Conservation (phyloP, 2,888 invertebrate genomes). For the Drosophila falleni region DNA sequence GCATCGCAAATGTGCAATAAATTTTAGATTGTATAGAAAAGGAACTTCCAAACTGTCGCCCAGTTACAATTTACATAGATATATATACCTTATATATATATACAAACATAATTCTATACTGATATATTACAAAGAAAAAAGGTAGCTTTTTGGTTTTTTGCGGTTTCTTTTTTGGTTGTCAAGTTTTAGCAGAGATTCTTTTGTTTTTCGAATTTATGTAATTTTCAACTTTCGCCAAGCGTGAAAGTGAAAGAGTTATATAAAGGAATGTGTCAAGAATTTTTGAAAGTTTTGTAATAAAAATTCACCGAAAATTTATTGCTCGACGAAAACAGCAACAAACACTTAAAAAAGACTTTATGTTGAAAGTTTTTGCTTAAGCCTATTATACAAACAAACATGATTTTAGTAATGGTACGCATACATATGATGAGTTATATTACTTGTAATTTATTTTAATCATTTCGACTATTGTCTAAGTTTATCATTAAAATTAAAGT, state of each 20-base stretch:
- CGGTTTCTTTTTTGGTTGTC: constrained; percentile 49
- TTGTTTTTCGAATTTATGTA: constrained; percentile 66
- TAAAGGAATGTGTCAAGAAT: constrained; percentile 60
- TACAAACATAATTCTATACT: constrained; percentile 5
- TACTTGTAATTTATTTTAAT: constrained; percentile 46
- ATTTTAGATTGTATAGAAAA: constrained; percentile 24
- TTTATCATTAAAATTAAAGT: constrained; percentile 40
- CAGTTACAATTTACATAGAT: constrained; percentile 38
- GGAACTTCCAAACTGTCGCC: constrained; percentile 35
- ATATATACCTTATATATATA: constrained; percentile 24
- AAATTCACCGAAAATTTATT: constrained; percentile 32
- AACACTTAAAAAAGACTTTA: constrained; percentile 8
- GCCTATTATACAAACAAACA: constrained; percentile 12
- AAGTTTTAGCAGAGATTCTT: constrained; percentile 34
- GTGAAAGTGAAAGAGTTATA: constrained; percentile 71
- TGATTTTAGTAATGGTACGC: constrained; percentile 20
- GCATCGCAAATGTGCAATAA: constrained; percentile 66
- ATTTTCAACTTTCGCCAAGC: constrained; percentile 63
- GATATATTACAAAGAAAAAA: constrained; percentile 8
- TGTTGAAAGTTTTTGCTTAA: constrained; percentile 37
- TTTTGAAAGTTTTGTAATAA: constrained; percentile 57
- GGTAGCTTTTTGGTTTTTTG: constrained; percentile 36
- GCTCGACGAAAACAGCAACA: constrained; percentile 7
- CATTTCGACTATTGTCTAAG: constrained; percentile 24
- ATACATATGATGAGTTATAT: constrained; percentile 46